phyloP scores from a whole-genome alignment of 2,113 vertebrate genomes.

The Bubalus kerabau region DNA sequence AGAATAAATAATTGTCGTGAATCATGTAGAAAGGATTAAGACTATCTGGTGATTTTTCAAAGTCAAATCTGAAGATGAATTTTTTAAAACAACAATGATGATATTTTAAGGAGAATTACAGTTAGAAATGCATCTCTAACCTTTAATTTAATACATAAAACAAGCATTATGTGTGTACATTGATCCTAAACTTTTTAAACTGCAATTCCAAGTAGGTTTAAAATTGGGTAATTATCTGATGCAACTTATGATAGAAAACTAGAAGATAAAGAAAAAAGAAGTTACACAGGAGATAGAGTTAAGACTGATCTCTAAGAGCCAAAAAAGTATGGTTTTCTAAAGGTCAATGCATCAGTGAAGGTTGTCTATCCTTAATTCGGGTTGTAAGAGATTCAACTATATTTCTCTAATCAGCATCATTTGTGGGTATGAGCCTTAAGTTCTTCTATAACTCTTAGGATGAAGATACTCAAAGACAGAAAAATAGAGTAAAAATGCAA shows the following conservation, averaged over 20 bases:
- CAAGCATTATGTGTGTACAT: neutral
- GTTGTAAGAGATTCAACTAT: neutral
- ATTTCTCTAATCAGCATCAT: neutral
- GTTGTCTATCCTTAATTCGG: neutral
- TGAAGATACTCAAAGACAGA: neutral
- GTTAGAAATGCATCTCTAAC: neutral
- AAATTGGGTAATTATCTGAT: neutral
- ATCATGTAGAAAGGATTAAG: neutral
- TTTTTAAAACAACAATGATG: neutral
- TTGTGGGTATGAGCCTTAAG: neutral
- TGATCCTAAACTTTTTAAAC: neutral
- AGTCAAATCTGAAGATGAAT: neutral
- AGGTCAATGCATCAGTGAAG: neutral
- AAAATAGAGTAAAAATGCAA: neutral
- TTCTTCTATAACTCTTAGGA: neutral
- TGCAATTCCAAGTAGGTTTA: neutral
- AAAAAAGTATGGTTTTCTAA: neutral
- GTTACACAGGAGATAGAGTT: neutral
- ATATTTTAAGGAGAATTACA: neutral
- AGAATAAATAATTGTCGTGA: neutral
- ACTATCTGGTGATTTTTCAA: neutral
- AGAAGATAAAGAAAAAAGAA: neutral
- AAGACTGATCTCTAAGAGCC: neutral
- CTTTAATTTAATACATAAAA: neutral
- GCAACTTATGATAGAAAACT: neutral